Evolutionary conservation across 2,797 vertebrate species (phyloP), one percentile per base, ranked within the genome.

Genomic region (Gobionotothen gibberifrons): DNA sequence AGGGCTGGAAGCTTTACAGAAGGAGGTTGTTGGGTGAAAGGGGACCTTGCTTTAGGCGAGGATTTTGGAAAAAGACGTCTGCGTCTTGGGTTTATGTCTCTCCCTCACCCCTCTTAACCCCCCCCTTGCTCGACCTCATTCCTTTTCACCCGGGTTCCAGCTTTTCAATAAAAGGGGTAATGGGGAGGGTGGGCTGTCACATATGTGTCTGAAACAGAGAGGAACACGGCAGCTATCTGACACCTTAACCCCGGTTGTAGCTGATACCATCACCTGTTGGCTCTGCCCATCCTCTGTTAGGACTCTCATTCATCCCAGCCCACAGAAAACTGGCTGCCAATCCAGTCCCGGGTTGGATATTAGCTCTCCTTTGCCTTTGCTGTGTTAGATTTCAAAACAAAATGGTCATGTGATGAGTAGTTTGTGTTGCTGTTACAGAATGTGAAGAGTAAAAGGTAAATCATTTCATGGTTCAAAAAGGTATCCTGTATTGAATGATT

Each of bases 11-110:
- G 74, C 65, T 66, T 86, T 76, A 84, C 32, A 84, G 78, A 84
- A 54, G 60, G 73, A 76, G 84, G 69, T 61, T 84, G 80, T 72
- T 82, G 76, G 69, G 81, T 87, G 78, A 87, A 87, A 81, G 78
- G 78, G 64, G 69, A 76, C 57, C 64, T 78, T 54, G 79, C 74
- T 84, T 61, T 55, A 53, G 81, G 72, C 63, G 61, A 83, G 61
- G 74, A 78, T 72, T 86, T 80, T 68, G 81, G 79, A 78, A 83
- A 88, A 87, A 82, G 79, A 68, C 9, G 22, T 74, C 79, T 78
- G 68, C 51, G 16, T 86, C 76, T 78, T 54, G 74, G 83, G 71
- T 76, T 80, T 85, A 81, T 81, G 78, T 85, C 76, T 72, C 72
- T 59, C 76, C 65, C 71, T 62, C 53, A 42, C 69, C 76, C 65